Conservation (phyloP, 2,888 invertebrate genomes). For the Eupithecia tripunctaria region DNA sequence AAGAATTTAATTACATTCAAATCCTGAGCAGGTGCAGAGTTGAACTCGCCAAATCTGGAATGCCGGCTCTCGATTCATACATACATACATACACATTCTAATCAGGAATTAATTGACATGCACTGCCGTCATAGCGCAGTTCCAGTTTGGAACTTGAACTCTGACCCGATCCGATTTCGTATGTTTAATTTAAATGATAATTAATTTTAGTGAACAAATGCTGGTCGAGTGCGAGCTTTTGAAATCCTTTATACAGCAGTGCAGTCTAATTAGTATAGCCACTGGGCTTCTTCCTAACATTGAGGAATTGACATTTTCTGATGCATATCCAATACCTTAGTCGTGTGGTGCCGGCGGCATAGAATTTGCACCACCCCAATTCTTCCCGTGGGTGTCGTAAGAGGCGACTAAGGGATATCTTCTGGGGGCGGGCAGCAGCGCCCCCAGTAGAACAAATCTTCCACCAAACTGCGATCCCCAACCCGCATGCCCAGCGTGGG, state of each 20-base stretch:
- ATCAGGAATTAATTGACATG: background rate
- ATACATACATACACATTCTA: background rate
- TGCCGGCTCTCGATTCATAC: background rate
- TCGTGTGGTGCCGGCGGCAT: too few relatives aligned
- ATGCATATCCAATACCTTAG: too few relatives aligned
- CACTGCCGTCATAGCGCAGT: background rate
- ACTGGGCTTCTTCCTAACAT: background rate
- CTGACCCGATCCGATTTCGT: background rate
- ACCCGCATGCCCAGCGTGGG: too few relatives aligned
- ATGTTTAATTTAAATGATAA: background rate
- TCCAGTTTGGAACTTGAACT: background rate
- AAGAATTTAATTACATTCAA: background rate
- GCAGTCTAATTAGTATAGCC: background rate
- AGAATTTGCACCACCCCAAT: too few relatives aligned
- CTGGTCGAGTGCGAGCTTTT: background rate
- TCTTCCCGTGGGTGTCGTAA: too few relatives aligned
- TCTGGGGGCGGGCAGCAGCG: too few relatives aligned
- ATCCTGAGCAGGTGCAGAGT: background rate
- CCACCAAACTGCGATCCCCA: too few relatives aligned
- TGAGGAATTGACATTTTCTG: background rate
- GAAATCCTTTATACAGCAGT: background rate
- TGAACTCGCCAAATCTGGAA: background rate
- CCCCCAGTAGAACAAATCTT: too few relatives aligned
- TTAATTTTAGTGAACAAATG: background rate
- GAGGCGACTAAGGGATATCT: too few relatives aligned